Evolutionary conservation across 2,797 vertebrate species (phyloP).

Genomic region (Botia almorhae): DNA sequence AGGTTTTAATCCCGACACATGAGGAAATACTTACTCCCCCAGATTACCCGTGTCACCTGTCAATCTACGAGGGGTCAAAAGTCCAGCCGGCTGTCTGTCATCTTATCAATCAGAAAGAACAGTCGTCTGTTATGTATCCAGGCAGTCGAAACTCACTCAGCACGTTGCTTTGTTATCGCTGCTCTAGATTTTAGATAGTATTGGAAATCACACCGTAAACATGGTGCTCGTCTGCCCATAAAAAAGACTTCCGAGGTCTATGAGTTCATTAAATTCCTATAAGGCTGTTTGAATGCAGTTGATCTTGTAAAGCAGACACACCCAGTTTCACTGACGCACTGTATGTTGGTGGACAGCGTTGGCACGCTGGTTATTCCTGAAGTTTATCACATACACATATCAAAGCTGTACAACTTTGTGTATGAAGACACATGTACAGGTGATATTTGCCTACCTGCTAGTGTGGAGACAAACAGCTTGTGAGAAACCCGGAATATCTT

Average conservation of each 20-base stretch:
- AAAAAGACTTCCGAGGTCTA: not conserved
- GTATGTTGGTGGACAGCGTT: not conserved
- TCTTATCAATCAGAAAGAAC: slow-evolving; percentile 55
- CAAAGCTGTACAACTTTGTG: not conserved
- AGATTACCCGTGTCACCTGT: slow-evolving; percentile 28
- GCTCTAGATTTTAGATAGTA: slow-evolving; percentile 30
- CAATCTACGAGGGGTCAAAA: slow-evolving; percentile 59
- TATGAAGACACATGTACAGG: not conserved
- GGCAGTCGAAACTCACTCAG: slow-evolving; percentile 19
- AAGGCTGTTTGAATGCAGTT: not conserved
- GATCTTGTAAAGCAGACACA: slow-evolving; percentile 33
- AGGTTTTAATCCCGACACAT: slow-evolving; percentile 7
- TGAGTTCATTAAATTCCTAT: slow-evolving; percentile 5
- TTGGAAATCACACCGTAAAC: slow-evolving; percentile 1
- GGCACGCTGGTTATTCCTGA: not conserved
- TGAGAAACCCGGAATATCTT: not conserved
- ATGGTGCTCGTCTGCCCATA: slow-evolving; percentile 5
- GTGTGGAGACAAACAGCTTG: not conserved
- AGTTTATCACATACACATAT: not conserved
- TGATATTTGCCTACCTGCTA: slow-evolving; percentile 3
- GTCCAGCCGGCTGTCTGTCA: slow-evolving; percentile 62
- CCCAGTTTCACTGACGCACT: slow-evolving; percentile 22
- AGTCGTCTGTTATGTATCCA: not conserved
- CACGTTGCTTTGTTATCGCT: slow-evolving; percentile 12
- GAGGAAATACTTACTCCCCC: not conserved